A percentile compares a stretch with the other conserved stretches of the same genome.
Conservation (phyloP, 2,888 invertebrate species). For the Chromoteleia sp. region DNA sequence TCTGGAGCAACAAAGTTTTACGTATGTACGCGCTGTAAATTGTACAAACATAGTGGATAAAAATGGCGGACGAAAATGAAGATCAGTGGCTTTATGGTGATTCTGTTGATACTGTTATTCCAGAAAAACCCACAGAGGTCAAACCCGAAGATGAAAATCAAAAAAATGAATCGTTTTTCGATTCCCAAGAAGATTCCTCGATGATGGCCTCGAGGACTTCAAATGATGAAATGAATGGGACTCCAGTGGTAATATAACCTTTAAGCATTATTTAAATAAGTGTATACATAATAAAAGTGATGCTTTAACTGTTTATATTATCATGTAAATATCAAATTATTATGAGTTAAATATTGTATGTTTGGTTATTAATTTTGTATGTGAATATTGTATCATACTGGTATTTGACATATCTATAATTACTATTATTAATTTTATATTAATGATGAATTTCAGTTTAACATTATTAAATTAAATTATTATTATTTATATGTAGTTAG, state of each 20-base stretch:
- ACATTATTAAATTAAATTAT: no score
- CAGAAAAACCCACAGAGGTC: slow-evolving; percentile 80
- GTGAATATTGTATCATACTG: no score
- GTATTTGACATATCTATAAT: no score
- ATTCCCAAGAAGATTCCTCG: slow-evolving; percentile 76
- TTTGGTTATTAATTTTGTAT: no score
- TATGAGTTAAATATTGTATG: no score
- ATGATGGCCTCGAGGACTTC: slow-evolving; percentile 64
- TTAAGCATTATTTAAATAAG: background rate
- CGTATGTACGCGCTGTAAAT: no score
- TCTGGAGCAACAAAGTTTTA: no score
- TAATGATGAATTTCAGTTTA: no score
- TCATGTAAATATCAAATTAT: no score
- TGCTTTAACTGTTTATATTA: no score
- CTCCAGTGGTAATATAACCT: slow-evolving; percentile 79
- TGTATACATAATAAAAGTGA: background rate
- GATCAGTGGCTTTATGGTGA: slow-evolving; percentile 96
- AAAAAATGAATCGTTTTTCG: slow-evolving; percentile 77
- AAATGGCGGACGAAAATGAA: slow-evolving; percentile 88
- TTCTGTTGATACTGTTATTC: slow-evolving; percentile 85
- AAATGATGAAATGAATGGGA: slow-evolving; percentile 67
- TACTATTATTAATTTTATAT: no score
- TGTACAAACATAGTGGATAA: slow-evolving; percentile 3
- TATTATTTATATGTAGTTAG: no score
- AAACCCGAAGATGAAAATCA: slow-evolving; percentile 74